Percentiles rank a stretch among this genome's conserved stretches.
Conservation (phyloP, 2,888 invertebrate species). For the Ellobium chinense region DNA sequence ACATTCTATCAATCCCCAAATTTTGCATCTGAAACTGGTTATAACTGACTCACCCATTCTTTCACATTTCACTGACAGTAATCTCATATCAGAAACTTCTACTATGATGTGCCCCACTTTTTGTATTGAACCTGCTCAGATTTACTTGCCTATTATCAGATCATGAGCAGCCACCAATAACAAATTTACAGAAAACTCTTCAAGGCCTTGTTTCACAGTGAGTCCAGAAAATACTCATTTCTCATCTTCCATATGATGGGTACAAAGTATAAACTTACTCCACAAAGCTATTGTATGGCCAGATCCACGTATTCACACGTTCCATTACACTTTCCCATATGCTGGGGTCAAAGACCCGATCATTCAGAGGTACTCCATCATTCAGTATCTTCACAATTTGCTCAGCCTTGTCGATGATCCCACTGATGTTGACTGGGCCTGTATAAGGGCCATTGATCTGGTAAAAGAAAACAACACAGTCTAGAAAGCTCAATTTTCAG, state of each 20-base stretch:
- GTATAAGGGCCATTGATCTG: slow-evolving; percentile 12
- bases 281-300: background rate
- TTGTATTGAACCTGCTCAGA: no score
- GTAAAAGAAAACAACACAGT: no score
- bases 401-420: slow-evolving; percentile 11
- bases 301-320: slow-evolving; percentile 8
- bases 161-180: background rate
- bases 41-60: no score
- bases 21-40: no score
- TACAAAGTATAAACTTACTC: slow-evolving; percentile 12
- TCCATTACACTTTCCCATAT: slow-evolving; percentile 19
- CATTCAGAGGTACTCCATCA: background rate
- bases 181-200: background rate
- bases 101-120: no score
- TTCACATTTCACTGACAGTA: no score
- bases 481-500: no score
- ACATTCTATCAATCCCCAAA: no score
- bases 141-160: no score
- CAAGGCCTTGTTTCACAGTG: background rate
- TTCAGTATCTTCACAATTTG: slow-evolving; percentile 6
- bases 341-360: slow-evolving; percentile 10
- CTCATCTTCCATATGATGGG: no score
- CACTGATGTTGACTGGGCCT: background rate
- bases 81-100: no score
- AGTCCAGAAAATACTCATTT: no score